These are phyloP conservation scores for Ephydatia muelleri DNA, from an alignment of 37 sponge, comb jelly and placozoan genomes.

Conservation along the genomic window DNA sequence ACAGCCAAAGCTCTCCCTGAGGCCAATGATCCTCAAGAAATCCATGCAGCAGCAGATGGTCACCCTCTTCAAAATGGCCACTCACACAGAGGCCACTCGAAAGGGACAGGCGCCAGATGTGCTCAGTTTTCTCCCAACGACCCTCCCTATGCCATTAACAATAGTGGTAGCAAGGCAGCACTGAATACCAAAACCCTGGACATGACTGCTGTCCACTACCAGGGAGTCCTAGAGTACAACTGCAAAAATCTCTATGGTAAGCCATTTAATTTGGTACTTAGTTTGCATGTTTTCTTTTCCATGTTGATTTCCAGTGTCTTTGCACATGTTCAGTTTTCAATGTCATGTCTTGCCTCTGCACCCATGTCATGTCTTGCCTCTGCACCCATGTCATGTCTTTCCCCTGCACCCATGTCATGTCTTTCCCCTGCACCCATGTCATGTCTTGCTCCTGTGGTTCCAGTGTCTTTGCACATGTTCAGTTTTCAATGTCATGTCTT, in stretches of 20 bases:
- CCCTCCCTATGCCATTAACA: conserved; percentile 73
- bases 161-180: conserved; percentile 23
- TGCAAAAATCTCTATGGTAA: conserved; percentile 89
- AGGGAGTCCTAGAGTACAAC: conserved; percentile 78
- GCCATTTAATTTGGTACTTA: no score
- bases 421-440: no score
- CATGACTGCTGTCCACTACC: conserved; percentile 76
- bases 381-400: background rate
- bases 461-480: no score
- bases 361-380: conserved; percentile 8
- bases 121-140: background rate
- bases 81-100: background rate
- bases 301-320: background rate
- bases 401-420: no score
- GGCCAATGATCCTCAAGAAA: no score
- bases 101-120: background rate
- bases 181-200: conserved; percentile 83
- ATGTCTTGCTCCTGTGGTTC: background rate
- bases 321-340: no score
- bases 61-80: no score
- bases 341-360: no score
- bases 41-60: no score
- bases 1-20: no score
- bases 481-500: no score
- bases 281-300: no score